Conservation (phyloP, 2,797 vertebrate species). For the Chlorospingus flavigularis region DNA sequence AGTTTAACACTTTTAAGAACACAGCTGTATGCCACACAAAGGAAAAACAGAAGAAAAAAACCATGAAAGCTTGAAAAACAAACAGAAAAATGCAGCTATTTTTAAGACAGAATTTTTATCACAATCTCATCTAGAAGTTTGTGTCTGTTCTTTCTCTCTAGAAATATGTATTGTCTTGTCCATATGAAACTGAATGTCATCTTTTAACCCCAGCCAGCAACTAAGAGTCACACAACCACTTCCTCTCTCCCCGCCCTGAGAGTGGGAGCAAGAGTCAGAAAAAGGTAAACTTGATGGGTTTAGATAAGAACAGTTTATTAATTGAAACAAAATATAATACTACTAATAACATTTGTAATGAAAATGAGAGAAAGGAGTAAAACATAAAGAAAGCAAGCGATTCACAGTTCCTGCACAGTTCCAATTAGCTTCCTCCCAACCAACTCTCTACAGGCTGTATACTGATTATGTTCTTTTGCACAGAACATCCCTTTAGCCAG, state of each 20-base stretch:
- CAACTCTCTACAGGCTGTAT: background rate
- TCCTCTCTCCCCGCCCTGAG: background rate
- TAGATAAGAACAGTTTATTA: background rate
- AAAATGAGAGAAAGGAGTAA: background rate
- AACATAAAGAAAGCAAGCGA: background rate
- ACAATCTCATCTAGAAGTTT: background rate
- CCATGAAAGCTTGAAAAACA: background rate
- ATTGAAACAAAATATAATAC: background rate
- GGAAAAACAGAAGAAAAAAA: background rate
- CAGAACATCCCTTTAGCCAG: background rate
- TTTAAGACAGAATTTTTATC: background rate
- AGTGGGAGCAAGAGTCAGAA: background rate
- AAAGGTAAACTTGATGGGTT: background rate
- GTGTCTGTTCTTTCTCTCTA: background rate
- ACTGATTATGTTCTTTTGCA: background rate
- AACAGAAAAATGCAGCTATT: background rate
- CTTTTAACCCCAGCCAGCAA: background rate
- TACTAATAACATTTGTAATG: background rate
- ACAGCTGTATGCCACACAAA: background rate
- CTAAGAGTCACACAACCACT: background rate
- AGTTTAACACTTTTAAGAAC: background rate
- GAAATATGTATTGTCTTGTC: background rate
- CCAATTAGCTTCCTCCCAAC: background rate
- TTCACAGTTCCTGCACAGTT: background rate
- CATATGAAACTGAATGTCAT: background rate